phyloP scores from a whole-genome alignment of 1,140 invertebrate genomes.

The Ceratina japonica region DNA sequence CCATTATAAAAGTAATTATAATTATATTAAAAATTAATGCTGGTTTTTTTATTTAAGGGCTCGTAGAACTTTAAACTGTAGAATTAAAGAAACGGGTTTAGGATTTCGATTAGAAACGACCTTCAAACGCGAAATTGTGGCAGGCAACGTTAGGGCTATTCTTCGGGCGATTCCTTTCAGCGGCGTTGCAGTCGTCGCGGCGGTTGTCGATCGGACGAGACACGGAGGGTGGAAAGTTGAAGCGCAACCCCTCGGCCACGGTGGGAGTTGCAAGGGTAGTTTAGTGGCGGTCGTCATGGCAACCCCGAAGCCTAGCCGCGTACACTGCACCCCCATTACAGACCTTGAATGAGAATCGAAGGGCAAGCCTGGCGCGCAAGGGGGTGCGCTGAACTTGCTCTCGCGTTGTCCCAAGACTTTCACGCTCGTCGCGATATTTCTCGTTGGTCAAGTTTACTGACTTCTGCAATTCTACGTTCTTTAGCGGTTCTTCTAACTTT shows the following conservation, averaged over 20 bases:
- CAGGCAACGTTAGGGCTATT: slow-evolving; percentile 10
- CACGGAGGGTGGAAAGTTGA: slow-evolving; percentile 67
- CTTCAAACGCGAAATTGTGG: slow-evolving; percentile 40
- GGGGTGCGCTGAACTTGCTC: slow-evolving; percentile 61
- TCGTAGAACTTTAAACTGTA: too few species aligned
- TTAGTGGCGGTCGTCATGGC: slow-evolving; percentile 79
- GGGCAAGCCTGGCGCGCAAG: slow-evolving; percentile 66
- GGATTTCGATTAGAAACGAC: slow-evolving; percentile 10
- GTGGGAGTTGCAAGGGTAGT: slow-evolving; percentile 78
- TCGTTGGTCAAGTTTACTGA: too few species aligned
- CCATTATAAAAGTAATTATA: too few species aligned
- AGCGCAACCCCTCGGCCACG: slow-evolving; percentile 62
- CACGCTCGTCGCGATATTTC: slow-evolving; percentile 1
- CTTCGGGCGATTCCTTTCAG: slow-evolving; percentile 45
- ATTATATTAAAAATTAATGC: too few species aligned
- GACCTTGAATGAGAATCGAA: slow-evolving; percentile 78
- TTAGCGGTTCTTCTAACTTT: too few species aligned
- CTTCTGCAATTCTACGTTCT: not conserved
- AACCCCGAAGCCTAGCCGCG: slow-evolving; percentile 73
- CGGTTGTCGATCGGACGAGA: slow-evolving; percentile 59
- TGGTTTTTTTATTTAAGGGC: too few species aligned
- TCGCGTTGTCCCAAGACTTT: slow-evolving; percentile 32
- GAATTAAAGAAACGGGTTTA: not conserved
- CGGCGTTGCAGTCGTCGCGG: slow-evolving; percentile 46
- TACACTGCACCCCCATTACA: slow-evolving; percentile 75